phyloP scores from a whole-genome alignment of 2,797 vertebrate species.

The Xenops minutus region DNA sequence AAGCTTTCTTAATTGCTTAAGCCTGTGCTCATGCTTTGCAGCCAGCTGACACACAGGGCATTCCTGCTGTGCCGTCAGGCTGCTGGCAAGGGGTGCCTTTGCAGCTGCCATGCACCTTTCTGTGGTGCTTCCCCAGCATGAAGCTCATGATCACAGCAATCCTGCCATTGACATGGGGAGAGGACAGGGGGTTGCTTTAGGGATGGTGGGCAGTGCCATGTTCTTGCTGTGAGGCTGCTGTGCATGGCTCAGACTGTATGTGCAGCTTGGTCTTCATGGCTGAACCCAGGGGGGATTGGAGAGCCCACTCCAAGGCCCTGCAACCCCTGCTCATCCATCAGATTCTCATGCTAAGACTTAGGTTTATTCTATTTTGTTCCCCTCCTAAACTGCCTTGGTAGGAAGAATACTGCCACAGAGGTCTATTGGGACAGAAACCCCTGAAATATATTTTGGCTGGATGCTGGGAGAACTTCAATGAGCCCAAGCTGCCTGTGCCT shows the following conservation, averaged over 20 bases:
- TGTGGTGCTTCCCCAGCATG: background rate
- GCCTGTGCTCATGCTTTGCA: background rate
- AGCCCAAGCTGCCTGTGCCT: background rate
- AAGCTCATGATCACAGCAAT: background rate
- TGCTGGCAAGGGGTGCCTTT: background rate
- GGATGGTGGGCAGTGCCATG: background rate
- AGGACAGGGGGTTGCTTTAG: background rate
- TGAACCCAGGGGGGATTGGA: fast-evolving
- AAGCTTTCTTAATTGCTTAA: slow-evolving; percentile 18
- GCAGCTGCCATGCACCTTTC: fast-evolving
- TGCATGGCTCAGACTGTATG: fast-evolving
- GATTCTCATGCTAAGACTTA: background rate
- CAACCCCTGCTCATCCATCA: background rate
- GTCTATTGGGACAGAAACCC: background rate
- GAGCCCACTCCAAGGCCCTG: no score
- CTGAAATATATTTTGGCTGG: background rate
- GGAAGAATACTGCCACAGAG: background rate
- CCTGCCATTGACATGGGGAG: fast-evolving
- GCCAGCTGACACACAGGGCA: background rate
- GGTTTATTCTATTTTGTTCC: background rate
- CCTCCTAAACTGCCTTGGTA: background rate
- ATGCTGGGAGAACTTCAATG: background rate
- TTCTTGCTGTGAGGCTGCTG: background rate
- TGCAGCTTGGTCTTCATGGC: background rate
- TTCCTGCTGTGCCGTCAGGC: background rate